Evolutionary conservation across 2,888 invertebrate species (phyloP), one percentile per base, ranked within the genome.

Genomic region (Volucella bombylans): DNA sequence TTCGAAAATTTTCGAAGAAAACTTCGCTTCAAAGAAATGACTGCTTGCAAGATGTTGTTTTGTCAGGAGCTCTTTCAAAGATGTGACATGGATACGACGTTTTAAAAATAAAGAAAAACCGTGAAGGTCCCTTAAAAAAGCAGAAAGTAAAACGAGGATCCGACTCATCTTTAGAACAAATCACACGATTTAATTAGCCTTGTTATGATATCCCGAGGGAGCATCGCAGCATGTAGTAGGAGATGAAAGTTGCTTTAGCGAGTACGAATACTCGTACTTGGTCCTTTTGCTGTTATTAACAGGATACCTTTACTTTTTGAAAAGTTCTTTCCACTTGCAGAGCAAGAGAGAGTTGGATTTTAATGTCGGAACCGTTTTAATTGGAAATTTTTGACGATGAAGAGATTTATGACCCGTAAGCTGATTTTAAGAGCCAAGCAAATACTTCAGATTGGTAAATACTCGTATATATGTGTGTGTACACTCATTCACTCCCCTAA

Each of bases 131-230:
- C 45, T 31, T 57, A n/a, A 14, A 39, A 41, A 15, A 45, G 11
- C 12, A 1, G 23, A 10, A 62, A 50, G 45, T 2, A 11, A 43
- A n/a, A 45, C 59, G 62, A 49, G 64, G 62, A 54, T 55, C 69
- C 54, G 9, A 67, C 38, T 38, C 83, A 67, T 74, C 47, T 52
- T 74, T 41, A 59, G 59, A 76, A 83, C 80, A 83, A 83, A 80
- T 83, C 83, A 76, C 71, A 61, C 79, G 80, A 80, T 83, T 83
- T 74, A 83, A 83, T 83, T 83, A 83, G 80, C 83, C 74, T 80
- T 80, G 74, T 83, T 71, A 83, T 61, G 83, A 83, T 74, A 71
- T 67, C 83, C 80, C 83, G 23, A 50, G 80, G 83, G 83, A 80
- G 54, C 71, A 38, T 54, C 67, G 41, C 47, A 3, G 31, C 10